Conservation (phyloP, 2,113 vertebrate genomes). For the Otolemur garnettii region DNA sequence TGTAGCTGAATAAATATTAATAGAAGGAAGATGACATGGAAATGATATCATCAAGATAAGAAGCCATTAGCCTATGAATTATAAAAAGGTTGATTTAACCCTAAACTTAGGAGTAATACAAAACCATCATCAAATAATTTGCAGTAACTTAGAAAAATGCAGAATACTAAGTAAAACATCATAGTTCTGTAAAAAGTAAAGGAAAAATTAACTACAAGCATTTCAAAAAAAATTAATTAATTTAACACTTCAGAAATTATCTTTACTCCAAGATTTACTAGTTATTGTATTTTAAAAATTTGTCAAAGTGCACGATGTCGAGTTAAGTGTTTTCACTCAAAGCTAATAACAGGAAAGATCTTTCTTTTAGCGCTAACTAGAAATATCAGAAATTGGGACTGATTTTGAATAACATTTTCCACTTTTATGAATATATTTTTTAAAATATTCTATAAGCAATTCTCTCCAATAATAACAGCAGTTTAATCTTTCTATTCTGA, state of each 20-base stretch:
- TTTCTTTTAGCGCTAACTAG: background rate
- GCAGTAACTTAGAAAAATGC: background rate
- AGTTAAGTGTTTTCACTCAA: background rate
- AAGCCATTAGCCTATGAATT: background rate
- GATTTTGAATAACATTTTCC: background rate
- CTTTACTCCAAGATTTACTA: background rate
- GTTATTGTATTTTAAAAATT: background rate
- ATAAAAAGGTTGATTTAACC: slow-evolving; percentile 8
- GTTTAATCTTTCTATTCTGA: background rate
- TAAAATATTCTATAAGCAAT: background rate
- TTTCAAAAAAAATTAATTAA: background rate
- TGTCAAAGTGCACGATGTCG: background rate
- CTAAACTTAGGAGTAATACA: background rate
- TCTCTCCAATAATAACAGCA: background rate
- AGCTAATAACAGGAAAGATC: background rate
- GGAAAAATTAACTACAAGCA: background rate
- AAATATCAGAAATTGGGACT: background rate
- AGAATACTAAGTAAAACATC: slow-evolving; percentile 8
- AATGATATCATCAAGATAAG: background rate
- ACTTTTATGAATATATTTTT: background rate
- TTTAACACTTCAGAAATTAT: background rate
- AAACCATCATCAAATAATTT: background rate
- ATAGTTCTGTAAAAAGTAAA: slow-evolving; percentile 31
- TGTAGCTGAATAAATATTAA: slow-evolving; percentile 9
- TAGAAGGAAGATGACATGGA: background rate